phyloP scores from a whole-genome alignment of 2,113 vertebrate genomes.

The Orycteropus afer region DNA sequence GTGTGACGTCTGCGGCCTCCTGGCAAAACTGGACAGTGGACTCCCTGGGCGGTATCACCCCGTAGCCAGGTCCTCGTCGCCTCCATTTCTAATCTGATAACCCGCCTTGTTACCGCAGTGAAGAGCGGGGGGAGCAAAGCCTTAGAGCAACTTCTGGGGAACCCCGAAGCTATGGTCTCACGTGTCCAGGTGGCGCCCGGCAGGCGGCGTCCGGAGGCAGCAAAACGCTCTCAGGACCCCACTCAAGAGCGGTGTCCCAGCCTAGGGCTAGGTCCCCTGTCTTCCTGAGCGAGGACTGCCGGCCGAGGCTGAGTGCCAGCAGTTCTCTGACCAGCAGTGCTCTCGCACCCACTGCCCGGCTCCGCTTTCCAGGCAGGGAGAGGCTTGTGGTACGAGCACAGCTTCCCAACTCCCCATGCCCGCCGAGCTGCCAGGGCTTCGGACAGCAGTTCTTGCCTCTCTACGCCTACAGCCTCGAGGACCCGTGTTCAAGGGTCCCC shows the following conservation, averaged over 20 bases:
- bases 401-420: fast-evolving
- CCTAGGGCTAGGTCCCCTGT: background rate
- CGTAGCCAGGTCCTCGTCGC: fast-evolving
- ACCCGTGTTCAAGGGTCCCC: background rate
- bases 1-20: fast-evolving
- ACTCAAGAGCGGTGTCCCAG: background rate
- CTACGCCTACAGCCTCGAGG: fast-evolving
- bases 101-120: background rate
- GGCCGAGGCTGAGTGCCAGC: fast-evolving
- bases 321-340: background rate
- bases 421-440: fast-evolving
- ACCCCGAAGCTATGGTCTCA: background rate
- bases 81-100: background rate
- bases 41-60: background rate
- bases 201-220: background rate
- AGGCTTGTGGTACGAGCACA: fast-evolving
- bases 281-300: background rate
- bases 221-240: background rate
- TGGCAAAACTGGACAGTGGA: fast-evolving
- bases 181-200: background rate
- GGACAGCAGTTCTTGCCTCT: background rate
- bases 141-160: fast-evolving
- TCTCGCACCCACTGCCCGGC: too few relatives aligned
- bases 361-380: background rate
- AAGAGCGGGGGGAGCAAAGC: background rate